Evolutionary conservation across 2,888 invertebrate genomes (phyloP).

Genomic region (Celastrina argiolus): DNA sequence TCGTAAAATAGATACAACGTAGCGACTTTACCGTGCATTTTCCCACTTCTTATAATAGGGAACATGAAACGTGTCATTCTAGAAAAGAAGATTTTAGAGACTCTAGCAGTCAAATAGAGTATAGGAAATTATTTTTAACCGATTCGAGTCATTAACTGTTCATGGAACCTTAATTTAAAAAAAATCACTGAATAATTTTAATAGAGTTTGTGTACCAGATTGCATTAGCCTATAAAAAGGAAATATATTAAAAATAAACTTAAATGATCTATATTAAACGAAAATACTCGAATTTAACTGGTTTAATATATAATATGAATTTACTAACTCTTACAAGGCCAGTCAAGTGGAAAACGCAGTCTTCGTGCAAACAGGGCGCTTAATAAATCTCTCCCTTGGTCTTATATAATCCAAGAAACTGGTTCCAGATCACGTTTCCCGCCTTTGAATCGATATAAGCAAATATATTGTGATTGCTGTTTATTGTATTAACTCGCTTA

Average conservation of each 20-base stretch:
- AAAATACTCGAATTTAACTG: neutral
- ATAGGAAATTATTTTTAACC: too few species aligned
- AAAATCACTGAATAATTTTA: too few species aligned
- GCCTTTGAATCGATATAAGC: constrained; percentile 25
- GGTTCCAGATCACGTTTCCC: constrained; percentile 30
- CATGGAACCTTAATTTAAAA: too few species aligned
- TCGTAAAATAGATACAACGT: constrained; percentile 26
- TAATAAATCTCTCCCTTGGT: constrained; percentile 19
- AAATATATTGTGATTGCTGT: constrained; percentile 23
- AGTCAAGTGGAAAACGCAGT: constrained; percentile 4
- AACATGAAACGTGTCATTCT: neutral
- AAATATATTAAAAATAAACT: neutral
- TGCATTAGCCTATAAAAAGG: neutral
- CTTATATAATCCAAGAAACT: constrained; percentile 29
- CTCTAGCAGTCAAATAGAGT: too few species aligned
- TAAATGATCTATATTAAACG: neutral
- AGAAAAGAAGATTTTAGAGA: neutral
- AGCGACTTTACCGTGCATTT: constrained; percentile 12
- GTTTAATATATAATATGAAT: neutral
- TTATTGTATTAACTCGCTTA: constrained; percentile 11
- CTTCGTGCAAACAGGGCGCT: neutral
- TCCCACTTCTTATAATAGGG: constrained; percentile 3
- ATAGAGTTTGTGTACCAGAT: too few species aligned
- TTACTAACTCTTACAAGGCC: constrained; percentile 4
- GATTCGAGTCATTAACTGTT: too few species aligned